Evolutionary conservation across 2,113 vertebrate species (phyloP).

Genomic region (Lepus europaeus): DNA sequence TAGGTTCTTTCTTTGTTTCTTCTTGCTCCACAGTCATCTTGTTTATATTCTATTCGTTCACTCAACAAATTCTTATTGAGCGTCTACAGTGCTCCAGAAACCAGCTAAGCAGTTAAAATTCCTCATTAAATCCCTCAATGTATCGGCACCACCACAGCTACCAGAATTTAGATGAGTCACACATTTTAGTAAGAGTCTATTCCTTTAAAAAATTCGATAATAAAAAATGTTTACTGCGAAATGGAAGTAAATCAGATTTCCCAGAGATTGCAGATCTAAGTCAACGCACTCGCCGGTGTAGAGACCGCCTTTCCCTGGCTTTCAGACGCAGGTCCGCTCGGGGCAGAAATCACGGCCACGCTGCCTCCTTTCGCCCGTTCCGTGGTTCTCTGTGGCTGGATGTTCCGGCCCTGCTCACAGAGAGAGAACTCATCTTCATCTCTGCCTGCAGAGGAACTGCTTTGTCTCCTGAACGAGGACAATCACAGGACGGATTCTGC

Average conservation of each 20-base stretch:
- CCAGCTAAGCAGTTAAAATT: slow-evolving; percentile 51
- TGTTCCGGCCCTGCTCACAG: not conserved
- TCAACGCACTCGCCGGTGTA: not conserved
- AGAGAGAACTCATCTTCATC: not conserved
- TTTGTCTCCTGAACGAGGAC: slow-evolving; percentile 4
- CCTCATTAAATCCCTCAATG: slow-evolving; percentile 42
- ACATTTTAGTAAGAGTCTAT: not conserved
- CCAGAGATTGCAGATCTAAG: not conserved
- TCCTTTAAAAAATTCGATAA: not conserved
- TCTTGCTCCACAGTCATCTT: not conserved
- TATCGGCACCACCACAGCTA: not conserved
- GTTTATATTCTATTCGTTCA: slow-evolving; percentile 32
- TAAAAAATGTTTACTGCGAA: slow-evolving; percentile 49
- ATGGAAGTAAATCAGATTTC: slow-evolving; percentile 53
- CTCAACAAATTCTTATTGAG: slow-evolving; percentile 32
- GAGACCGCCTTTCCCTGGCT: not conserved
- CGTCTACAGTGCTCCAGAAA: slow-evolving; percentile 16
- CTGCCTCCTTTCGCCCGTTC: not conserved
- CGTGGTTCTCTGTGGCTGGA: not conserved
- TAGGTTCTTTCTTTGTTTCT: not conserved
- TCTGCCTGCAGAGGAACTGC: slow-evolving; percentile 5
- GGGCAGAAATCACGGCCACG: not conserved
- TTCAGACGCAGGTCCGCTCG: not conserved
- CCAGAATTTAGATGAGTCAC: slow-evolving; percentile 57
- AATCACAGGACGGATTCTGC: not conserved